Base-by-base conservation (phyloP, 2,797 vertebrate species). In the Catamblyrhynchus diadema region DNA sequence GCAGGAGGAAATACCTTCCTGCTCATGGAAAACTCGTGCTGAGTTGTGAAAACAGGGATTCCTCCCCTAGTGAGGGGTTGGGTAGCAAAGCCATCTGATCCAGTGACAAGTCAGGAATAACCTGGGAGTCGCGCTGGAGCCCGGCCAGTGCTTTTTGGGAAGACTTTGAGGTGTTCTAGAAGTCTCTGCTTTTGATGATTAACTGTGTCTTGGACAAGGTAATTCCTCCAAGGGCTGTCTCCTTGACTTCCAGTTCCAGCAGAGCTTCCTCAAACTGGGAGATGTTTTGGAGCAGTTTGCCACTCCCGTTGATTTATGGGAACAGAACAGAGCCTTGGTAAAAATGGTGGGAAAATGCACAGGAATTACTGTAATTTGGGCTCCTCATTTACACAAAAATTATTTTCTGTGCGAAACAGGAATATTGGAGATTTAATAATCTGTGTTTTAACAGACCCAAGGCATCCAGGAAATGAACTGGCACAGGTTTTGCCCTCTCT, bases 1-100 rank as follows among this genome's bases (percentile, higher is more conserved):
- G 12, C n/a, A 33, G 22, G 14, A 35, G 39, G 47, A 44, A 77
- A 75, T 8, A 19, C 7, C 33, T 39, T 50, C 42, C 22, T 73
- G 39, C 12, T 4, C 0, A 0, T 18, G 23, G 37, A 11, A 57
- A 81, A 16, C n/a, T 48, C 27, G 11, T 27, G 23, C 1, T n/a
- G 45, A 25, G 50, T 9, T 57, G n/a, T 45, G 54, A 37, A 72
- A 72, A 20, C 6, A 25, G 12, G 27, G 69, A 30, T 70, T 88
- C 41, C 42, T 61, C 1, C 28, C 21, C 2, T 2, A 5, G 12
- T 25, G 21, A 39, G 28, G 1, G 27, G 6, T 4, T 72, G 51
- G 39, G 32, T 18, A 47, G 67, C 12, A 57, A 79, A 94, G 39
- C 8, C 47, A 61, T 6, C 19, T 39, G 61, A 14, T 12, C 7